Evolutionary conservation across 2,113 vertebrate genomes (phyloP).

Genomic region (Crotalus horridus): DNA sequence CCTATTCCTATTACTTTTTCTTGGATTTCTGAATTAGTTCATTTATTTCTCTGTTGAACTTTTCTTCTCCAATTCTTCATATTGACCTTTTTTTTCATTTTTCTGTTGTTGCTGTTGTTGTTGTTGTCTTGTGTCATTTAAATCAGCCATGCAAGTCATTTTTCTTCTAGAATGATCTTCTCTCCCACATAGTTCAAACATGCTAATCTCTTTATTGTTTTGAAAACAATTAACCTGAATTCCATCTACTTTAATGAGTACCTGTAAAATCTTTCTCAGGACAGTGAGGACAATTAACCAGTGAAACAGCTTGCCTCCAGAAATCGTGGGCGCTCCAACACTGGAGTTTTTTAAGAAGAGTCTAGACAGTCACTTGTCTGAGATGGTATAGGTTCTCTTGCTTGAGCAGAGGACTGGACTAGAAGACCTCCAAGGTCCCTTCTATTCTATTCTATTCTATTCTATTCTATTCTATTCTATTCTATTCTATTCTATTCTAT

Average conservation of each 20-base stretch:
- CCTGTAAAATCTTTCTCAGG: background rate
- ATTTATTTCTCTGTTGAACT: background rate
- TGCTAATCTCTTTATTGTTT: background rate
- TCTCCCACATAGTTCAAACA: background rate
- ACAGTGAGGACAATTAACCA: too few relatives aligned
- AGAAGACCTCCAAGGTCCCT: too few relatives aligned
- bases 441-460: too few relatives aligned
- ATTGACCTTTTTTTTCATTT: too few relatives aligned
- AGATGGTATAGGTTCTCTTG: too few relatives aligned
- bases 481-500: too few relatives aligned
- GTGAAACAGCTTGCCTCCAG: too few relatives aligned
- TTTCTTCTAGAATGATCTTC: background rate
- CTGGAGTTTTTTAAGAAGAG: too few relatives aligned
- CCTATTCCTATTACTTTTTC: background rate
- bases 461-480: too few relatives aligned
- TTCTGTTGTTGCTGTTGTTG: background rate
- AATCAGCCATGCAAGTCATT: background rate
- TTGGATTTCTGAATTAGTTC: background rate
- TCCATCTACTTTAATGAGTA: background rate
- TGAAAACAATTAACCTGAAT: background rate
- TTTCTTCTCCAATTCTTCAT: background rate
- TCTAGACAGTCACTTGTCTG: too few relatives aligned
- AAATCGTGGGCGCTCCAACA: too few relatives aligned
- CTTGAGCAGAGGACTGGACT: too few relatives aligned
- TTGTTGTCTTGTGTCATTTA: background rate